A percentile compares a stretch with the other conserved stretches of the same genome.
Evolutionary conservation across 1,140 invertebrate species (phyloP).

Genomic region (Planococcus citri): DNA sequence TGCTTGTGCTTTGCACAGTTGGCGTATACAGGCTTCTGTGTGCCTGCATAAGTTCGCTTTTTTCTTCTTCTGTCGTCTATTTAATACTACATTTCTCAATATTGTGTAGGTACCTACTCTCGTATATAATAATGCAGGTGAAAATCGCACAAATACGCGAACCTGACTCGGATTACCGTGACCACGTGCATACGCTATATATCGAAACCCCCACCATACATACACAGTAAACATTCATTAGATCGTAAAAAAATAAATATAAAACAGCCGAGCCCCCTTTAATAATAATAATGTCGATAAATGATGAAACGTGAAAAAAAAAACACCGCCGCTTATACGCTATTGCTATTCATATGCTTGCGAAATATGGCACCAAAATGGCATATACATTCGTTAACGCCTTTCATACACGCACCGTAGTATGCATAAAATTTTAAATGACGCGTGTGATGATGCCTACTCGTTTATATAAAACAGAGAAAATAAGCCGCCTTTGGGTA

Average conservation of each 20-base stretch:
- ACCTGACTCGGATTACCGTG: too few relatives aligned
- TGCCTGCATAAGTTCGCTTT: too few relatives aligned
- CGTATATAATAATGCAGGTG: too few relatives aligned
- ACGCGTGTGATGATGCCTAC: not conserved
- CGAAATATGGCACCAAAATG: not conserved
- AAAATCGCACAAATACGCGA: too few relatives aligned
- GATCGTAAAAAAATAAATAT: not conserved
- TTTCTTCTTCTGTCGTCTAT: too few relatives aligned
- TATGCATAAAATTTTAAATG: slow-evolving; percentile 18
- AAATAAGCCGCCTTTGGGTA: not conserved
- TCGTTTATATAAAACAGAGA: not conserved
- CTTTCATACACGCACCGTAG: not conserved
- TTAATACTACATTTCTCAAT: too few relatives aligned
- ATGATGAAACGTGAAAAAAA: not conserved
- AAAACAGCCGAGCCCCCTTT: too few relatives aligned
- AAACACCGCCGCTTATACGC: not conserved
- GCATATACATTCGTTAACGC: not conserved
- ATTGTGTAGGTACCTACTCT: too few relatives aligned
- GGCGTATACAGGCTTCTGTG: too few relatives aligned
- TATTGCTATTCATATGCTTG: not conserved
- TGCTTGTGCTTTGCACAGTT: too few relatives aligned
- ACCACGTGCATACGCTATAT: too few relatives aligned
- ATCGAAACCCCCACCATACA: too few relatives aligned
- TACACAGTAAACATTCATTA: not conserved
- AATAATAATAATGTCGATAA: not conserved